Evolutionary conservation across 2,113 vertebrate genomes (phyloP).

Genomic region (Eublepharis macularius): DNA sequence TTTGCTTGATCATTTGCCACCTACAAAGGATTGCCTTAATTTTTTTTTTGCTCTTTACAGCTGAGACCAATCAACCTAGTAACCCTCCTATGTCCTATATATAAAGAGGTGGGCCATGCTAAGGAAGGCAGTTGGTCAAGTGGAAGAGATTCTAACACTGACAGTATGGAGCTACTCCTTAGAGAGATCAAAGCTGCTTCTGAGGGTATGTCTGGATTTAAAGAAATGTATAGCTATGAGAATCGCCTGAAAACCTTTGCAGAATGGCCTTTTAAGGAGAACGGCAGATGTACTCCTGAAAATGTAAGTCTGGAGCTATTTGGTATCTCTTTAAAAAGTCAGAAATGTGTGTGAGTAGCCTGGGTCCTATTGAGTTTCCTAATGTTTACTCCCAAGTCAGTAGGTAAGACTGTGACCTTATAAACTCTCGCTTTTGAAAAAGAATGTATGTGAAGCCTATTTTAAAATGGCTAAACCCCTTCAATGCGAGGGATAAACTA

Average conservation of each 20-base stretch:
- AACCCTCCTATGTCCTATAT: constrained; percentile 19
- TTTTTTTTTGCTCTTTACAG: constrained; percentile 19
- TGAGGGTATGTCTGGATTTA: constrained; percentile 52
- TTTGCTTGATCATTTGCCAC: not conserved
- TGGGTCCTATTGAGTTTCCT: not conserved
- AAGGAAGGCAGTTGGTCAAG: fast-evolving
- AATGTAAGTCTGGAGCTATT: constrained; percentile 67
- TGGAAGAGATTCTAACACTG: fast-evolving
- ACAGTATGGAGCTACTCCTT: constrained; percentile 27
- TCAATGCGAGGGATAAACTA: no score
- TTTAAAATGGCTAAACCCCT: no score
- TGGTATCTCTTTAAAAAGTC: not conserved
- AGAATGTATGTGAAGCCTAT: not conserved
- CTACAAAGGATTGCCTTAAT: not conserved
- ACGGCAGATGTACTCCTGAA: constrained; percentile 80
- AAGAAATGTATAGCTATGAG: constrained; percentile 78
- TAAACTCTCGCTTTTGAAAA: not conserved
- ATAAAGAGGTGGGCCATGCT: not conserved
- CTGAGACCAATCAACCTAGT: constrained; percentile 24
- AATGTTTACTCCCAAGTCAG: not conserved
- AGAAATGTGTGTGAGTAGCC: not conserved
- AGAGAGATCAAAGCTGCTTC: constrained; percentile 6
- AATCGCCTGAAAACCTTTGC: constrained; percentile 74
- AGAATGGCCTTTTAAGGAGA: constrained; percentile 82
- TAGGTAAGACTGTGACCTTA: no score